Base-by-base conservation (phyloP, 2,797 vertebrate species). In the Pelochelys cantorii region DNA sequence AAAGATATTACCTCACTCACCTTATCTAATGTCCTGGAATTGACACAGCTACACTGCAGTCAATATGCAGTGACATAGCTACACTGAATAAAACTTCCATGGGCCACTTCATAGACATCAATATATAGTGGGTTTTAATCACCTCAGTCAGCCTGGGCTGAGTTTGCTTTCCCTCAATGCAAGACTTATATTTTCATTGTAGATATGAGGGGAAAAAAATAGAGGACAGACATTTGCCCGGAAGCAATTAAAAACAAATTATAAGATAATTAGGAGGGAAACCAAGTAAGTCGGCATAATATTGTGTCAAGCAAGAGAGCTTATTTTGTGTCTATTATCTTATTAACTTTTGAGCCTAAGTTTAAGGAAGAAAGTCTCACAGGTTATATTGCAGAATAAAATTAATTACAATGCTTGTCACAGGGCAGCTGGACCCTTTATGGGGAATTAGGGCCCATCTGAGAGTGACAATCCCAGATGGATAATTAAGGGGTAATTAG, bases 331-430 rank as follows among this genome's bases (percentile, higher is more conserved):
- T 85, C 34, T 60, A 60, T 68, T 86, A 53, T 79, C 81, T 88
- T 65, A 14, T 15, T 54, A 79, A 94, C 79, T 56, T 80, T 89
- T 60, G 56, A 10, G 11, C 11, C 93, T 79, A 89, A 92, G 89
- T 5, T 25, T 52, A 48, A 74, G 31, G 23, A 80, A 89, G 11
- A 29, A 87, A 29, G 77, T 90, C 31, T 85, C 53, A 87, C 57
- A 31, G 25, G 15, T 18, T 1, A 1, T 42, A 57, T 78, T 23
- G 5, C 53, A 78, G 89, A 42, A 83, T 0, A 81, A 90, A 77
- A 90, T 55, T 86, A 14, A 68, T 90, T 91, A 86, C 90, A 91
- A 94, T 1, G 31, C 52, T 60, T 34, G 18, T 37, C n/a, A 37
- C n/a, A 22, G 68, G 20, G 34, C 5, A 12, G 10, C 20, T 71